phyloP scores from a whole-genome alignment of 2,113 vertebrate species.

The Cynopterus brachyotis region DNA sequence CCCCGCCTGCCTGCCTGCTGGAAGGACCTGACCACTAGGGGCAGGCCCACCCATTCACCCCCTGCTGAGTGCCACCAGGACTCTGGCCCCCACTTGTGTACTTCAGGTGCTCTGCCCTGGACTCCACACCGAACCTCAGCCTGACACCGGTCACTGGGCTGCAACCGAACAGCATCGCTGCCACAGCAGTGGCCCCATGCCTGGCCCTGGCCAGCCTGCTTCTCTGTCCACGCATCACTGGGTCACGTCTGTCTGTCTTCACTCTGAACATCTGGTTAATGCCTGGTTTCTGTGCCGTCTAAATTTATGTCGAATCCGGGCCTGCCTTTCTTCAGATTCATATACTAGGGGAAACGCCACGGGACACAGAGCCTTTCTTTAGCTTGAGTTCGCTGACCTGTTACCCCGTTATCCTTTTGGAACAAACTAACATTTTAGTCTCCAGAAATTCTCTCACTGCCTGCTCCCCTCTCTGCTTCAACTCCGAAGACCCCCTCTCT shows the following conservation, averaged over 20 bases:
- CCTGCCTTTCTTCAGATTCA: neutral
- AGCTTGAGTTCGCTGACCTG: neutral
- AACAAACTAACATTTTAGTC: neutral
- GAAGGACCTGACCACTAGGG: neutral
- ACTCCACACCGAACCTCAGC: neutral
- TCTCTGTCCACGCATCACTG: neutral
- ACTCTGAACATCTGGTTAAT: neutral
- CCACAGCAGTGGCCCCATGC: neutral
- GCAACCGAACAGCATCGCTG: neutral
- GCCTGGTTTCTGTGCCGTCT: too few relatives aligned
- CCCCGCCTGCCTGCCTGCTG: neutral
- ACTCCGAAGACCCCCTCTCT: neutral
- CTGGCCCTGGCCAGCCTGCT: neutral
- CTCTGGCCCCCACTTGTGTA: neutral
- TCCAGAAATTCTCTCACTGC: neutral
- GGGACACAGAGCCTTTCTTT: neutral
- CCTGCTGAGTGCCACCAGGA: neutral
- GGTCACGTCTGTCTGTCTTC: neutral
- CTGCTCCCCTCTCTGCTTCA: neutral
- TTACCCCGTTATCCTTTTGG: neutral
- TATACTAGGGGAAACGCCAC: neutral
- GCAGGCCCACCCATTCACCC: neutral
- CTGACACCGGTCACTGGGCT: neutral
- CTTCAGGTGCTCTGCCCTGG: neutral
- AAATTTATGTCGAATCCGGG: neutral